Conservation (phyloP, 2,797 vertebrate species). For the Tadarida brasiliensis region DNA sequence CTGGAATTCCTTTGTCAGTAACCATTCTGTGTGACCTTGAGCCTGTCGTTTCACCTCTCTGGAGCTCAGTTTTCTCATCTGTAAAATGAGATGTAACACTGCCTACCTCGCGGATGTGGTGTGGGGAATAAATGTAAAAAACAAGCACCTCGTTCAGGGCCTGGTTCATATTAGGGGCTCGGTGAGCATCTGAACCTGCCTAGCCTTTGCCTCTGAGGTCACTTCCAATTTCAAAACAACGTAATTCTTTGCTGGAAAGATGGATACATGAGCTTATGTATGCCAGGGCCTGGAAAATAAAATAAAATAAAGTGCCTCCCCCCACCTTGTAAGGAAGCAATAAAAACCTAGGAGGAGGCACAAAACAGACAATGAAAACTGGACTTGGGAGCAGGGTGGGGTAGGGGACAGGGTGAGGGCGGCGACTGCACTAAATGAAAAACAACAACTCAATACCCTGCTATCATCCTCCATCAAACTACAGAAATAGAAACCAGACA, state of each 20-base stretch:
- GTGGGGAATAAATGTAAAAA: neutral
- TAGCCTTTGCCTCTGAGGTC: neutral
- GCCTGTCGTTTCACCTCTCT: neutral
- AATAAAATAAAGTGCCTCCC: conserved; percentile 59
- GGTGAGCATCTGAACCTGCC: neutral
- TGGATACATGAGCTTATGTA: neutral
- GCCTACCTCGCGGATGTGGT: neutral
- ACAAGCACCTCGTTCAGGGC: neutral
- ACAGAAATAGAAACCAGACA: conserved; percentile 84
- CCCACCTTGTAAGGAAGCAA: conserved; percentile 57
- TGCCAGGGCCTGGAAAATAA: conserved; percentile 45
- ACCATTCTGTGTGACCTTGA: conserved; percentile 39
- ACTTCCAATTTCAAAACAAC: conserved; percentile 47
- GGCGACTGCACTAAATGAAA: conserved; percentile 71
- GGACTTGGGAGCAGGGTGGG: conserved; percentile 7
- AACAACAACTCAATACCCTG: conserved; percentile 82
- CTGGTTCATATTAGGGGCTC: neutral
- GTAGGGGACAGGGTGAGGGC: conserved; percentile 51
- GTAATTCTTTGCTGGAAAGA: conserved; percentile 26
- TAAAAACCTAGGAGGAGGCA: conserved; percentile 71
- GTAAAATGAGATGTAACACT: conserved; percentile 52
- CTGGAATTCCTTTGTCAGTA: neutral
- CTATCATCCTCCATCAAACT: conserved; percentile 83
- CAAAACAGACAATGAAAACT: conserved; percentile 68
- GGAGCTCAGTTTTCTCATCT: conserved; percentile 53